phyloP scores from a whole-genome alignment of 1,140 invertebrate species.

The Nilaparvata lugens region DNA sequence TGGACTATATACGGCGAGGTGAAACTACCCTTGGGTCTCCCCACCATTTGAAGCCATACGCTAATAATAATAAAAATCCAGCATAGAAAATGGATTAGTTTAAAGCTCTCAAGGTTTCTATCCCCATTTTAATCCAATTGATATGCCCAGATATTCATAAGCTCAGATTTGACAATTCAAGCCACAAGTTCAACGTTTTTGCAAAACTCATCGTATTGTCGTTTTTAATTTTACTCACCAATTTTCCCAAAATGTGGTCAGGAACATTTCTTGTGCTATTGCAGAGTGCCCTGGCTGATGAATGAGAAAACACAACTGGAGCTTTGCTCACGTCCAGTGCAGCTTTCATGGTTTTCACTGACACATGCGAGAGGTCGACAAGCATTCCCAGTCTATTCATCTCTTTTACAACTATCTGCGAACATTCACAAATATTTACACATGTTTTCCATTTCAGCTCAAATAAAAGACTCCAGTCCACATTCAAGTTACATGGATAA shows the following conservation, averaged over 20 bases:
- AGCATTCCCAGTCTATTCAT: slow-evolving; percentile 90
- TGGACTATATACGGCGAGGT: no score
- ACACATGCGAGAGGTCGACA: slow-evolving; percentile 84
- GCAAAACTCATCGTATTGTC: no score
- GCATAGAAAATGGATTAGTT: no score
- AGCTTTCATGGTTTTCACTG: slow-evolving; percentile 74
- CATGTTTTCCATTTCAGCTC: neutral
- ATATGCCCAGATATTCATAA: no score
- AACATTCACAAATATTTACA: neutral
- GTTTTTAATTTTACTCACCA: slow-evolving; percentile 43
- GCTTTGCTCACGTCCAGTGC: slow-evolving; percentile 72
- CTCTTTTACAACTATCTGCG: slow-evolving; percentile 65
- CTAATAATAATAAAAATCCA: no score
- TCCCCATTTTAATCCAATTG: no score
- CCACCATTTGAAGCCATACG: no score
- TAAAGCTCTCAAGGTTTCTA: no score
- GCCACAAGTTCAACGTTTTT: no score
- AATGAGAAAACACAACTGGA: slow-evolving; percentile 90
- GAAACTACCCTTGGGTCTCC: no score
- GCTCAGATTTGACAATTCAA: no score
- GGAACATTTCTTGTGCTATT: slow-evolving; percentile 83
- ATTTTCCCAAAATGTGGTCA: slow-evolving; percentile 69
- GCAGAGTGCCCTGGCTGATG: slow-evolving; percentile 73
- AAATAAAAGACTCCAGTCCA: neutral
- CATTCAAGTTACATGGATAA: no score